Evolutionary conservation across 2,888 invertebrate genomes (phyloP), one percentile per base, ranked within the genome.

Genomic region (Acronicta psi): DNA sequence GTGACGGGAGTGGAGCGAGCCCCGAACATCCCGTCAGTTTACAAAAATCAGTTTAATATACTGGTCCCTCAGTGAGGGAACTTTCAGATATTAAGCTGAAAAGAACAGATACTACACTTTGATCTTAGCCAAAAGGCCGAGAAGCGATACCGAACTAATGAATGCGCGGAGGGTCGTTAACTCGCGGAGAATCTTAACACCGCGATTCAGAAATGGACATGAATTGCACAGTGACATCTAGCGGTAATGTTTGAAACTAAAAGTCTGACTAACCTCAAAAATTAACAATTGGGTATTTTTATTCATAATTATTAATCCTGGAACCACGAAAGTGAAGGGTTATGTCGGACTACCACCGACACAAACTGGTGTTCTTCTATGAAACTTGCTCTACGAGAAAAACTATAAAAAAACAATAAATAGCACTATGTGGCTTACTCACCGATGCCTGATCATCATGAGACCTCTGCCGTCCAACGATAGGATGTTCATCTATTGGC

Each of bases 391-490:
- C 3, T 20, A 20, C 5, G n/a, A n/a, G n/a, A n/a, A n/a, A n/a
- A n/a, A n/a, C n/a, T n/a, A n/a, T n/a, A n/a, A n/a, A n/a, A n/a
- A n/a, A n/a, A n/a, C n/a, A n/a, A n/a, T n/a, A n/a, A n/a, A n/a
- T n/a, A n/a, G n/a, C n/a, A n/a, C n/a, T 9, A 9, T 16, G 14
- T 4, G 18, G 2, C 36, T 31, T n/a, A 59, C 83, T 81, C 62
- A 92, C 93, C 42, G 93, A 93, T 2, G 93, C 92, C 64, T 93
- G 93, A 62, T 94, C 93, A 47, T 93, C 93, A 57, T 90, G 89
- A 0, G 87, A 83, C 1, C 89, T 84, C 51, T 84, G 88, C 2
- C 88, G 68, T 8, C 85, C 83, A 2, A 85, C 79, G 6, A 86
- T 68, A 1, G 69, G 75, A 50, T 90, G 89, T 1, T 76, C 83